Base-by-base conservation (phyloP, 2,113 vertebrate species). In the Antennarius striatus region DNA sequence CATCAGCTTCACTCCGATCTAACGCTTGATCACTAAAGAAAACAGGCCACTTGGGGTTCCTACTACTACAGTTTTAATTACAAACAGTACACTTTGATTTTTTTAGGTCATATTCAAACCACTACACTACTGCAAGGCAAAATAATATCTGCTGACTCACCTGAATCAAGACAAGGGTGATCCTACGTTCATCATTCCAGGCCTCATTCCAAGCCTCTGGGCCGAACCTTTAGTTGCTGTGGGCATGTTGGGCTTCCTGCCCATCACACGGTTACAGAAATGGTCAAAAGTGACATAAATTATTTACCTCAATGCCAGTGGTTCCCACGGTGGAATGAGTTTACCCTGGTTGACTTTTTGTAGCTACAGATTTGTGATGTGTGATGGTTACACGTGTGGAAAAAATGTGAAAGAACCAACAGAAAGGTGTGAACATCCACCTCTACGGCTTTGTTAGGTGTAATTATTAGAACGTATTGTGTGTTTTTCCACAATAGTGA, bases 261-360 rank as follows among this genome's bases (percentile, higher is more conserved):
- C 11, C 15, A 5, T 56, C 45, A 61, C 30, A 46, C 28, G 56
- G 39, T 47, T 42, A 47, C n/a, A 28, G 48, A 16, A 28, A 13
- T 47, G 12, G n/a, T 9, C 15, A 48, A 30, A 1, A 57, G 68
- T 46, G 28, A 55, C 42, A n/a, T n/a, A 68, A 22, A 15, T 67
- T 22, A 22, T 61, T 72, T 59, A 84, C 70, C 56, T 83, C 74
- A 68, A 12, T 36, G n/a, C 15, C 5, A 5, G 51, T 45, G 52
- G 48, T 78, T 50, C 3, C 5, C 22, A 22, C 22, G 22, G 22
- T 22, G 22, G 22, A 22, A 22, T 22, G 22, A 22, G 22, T 22
- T 22, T 22, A 22, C 22, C 22, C 32, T 7, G 32, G 7, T 5
- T 36, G 3, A 36, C 32, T 36, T 36, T 36, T 22, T 22, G 22